These are phyloP conservation scores for Tragopan temminckii DNA, from an alignment of 2,797 vertebrate species.

Conservation along the genomic window DNA sequence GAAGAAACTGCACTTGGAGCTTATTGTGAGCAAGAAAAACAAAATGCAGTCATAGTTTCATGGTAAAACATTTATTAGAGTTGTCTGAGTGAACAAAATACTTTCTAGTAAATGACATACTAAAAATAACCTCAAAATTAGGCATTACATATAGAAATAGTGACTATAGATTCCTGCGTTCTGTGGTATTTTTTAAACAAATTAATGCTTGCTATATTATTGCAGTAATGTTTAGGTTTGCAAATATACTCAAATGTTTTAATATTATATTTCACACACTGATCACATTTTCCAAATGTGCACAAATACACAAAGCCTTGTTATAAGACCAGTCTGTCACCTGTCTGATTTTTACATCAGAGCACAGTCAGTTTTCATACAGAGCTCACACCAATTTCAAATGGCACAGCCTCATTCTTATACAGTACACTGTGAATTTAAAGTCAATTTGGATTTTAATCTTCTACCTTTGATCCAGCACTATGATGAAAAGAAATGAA, in stretches of 20 bases:
- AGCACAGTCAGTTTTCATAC: not conserved
- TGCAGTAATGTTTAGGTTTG: not conserved
- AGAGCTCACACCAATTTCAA: not conserved
- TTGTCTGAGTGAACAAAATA: not conserved
- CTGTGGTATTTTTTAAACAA: not conserved
- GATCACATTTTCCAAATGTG: not conserved
- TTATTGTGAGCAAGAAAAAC: not conserved
- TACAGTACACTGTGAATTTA: not conserved
- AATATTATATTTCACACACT: not conserved
- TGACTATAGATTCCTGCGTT: not conserved
- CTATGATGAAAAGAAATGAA: not conserved
- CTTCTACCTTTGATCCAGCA: not conserved
- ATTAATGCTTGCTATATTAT: not conserved
- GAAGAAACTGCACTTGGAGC: not conserved
- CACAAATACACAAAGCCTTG: not conserved
- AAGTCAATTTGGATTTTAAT: slow-evolving; percentile 10
- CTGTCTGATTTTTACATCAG: not conserved
- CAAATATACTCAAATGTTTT: not conserved
- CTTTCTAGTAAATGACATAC: not conserved
- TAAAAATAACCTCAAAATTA: not conserved
- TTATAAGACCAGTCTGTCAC: not conserved
- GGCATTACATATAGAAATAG: not conserved
- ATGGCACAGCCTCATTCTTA: not conserved
- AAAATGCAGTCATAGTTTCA: not conserved
- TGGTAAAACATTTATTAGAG: not conserved